A percentile compares a stretch with the other conserved stretches of the same genome.
Evolutionary conservation across 2,113 vertebrate species (phyloP).

Genomic region (Ceyx margarethae): DNA sequence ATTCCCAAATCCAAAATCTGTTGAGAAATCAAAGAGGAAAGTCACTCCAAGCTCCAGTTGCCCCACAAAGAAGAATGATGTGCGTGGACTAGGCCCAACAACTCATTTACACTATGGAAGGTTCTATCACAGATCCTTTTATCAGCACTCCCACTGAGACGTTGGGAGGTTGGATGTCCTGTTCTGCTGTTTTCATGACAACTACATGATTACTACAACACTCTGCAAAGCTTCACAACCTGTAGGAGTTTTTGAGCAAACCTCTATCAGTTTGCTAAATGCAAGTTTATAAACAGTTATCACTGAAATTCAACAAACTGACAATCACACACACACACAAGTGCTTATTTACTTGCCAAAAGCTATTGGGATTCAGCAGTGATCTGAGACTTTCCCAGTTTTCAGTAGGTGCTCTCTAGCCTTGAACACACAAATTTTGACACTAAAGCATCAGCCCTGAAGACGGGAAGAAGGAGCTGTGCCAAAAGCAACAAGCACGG

Average conservation of each 20-base stretch:
- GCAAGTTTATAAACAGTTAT: background rate
- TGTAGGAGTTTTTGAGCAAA: background rate
- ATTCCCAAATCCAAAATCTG: conserved; percentile 99
- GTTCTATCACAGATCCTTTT: background rate
- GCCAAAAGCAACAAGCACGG: conserved; percentile 21
- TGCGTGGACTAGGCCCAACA: background rate
- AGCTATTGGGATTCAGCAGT: background rate
- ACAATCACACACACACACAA: background rate
- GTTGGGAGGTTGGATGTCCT: background rate
- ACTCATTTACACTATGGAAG: background rate
- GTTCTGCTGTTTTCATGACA: background rate
- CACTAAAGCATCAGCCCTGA: background rate
- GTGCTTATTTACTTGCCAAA: background rate
- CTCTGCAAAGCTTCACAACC: background rate
- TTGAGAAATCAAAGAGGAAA: conserved; percentile 29
- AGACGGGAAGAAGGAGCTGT: background rate
- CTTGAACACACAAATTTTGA: background rate
- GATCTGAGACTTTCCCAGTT: background rate
- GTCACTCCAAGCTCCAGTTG: conserved; percentile 5
- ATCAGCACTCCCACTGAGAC: background rate
- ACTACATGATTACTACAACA: background rate
- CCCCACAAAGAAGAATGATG: background rate
- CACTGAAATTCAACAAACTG: background rate
- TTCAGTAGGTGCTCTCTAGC: background rate
- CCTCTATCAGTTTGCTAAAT: background rate